Evolutionary conservation across 1,140 invertebrate genomes (phyloP), one percentile per base, ranked within the genome.

Genomic region (Cotesia vestalis): DNA sequence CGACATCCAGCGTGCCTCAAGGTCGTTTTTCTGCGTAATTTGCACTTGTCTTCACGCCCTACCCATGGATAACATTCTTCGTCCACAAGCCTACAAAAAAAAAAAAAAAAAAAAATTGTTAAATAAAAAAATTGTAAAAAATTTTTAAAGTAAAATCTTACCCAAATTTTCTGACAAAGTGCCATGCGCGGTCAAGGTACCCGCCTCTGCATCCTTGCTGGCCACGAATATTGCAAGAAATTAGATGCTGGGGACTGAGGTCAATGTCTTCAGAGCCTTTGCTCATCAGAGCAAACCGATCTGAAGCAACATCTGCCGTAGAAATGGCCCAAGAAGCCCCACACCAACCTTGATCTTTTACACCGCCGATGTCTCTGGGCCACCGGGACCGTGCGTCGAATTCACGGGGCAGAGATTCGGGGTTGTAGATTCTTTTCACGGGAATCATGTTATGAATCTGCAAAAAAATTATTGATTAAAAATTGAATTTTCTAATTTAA

Each of bases 271-370:
- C 92, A 6, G 84, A 85, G 1, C 95, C 95, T 75, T 92, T 91
- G 6, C 94, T 96, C 84, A 96, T 92, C 64, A 97, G 94, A 4
- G 91, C 91, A 75, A 91, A 94, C 78, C 93, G 90, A 79, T 95
- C 94, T 53, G 92, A 92, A 68, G 92, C 92, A n/a, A 95, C 91
- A 2, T 90, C 91, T 9, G 92, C 91, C 0, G 96, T 95, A 0
- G 94, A 94, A 51, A 98, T 90, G 0, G 96, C 96, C 96, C 96
- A 98, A 1, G 96, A 97, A 0, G 95, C 90, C 0, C 92, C 96
- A 80, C 96, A 95, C 92, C 96, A 96, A 46, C 93, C 93, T 86
- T 99, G 97, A 86, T 99, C 96, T 9, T 90, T 86, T 8, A 98
- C 88, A 0, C 86, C 88, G 0, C 92, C 90, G 40, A 98, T 92